Evolutionary conservation across 2,797 vertebrate species (phyloP).

Genomic region (Gallinago solitaria): DNA sequence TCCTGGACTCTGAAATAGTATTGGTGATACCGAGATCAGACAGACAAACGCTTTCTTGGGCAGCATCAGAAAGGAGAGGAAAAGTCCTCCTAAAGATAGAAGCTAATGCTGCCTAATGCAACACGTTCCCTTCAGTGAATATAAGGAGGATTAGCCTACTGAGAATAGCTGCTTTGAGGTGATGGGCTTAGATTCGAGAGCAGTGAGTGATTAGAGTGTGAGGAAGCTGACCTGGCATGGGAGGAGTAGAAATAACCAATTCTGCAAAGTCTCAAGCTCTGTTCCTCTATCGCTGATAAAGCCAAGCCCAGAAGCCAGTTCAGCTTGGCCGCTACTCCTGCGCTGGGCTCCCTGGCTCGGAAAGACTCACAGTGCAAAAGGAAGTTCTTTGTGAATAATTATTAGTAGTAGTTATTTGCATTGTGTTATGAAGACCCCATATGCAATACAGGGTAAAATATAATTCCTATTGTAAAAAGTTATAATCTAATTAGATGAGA

Average conservation of each 20-base stretch:
- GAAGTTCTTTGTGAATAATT: background rate
- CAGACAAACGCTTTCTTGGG: background rate
- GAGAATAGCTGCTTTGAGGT: background rate
- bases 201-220: background rate
- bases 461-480: background rate
- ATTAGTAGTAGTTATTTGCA: background rate
- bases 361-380: background rate
- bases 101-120: background rate
- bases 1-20: background rate
- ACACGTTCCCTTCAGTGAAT: background rate
- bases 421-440: background rate
- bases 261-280: fast-evolving
- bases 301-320: background rate
- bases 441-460: background rate
- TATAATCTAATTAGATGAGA: slow-evolving; percentile 37
- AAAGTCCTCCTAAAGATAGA: background rate
- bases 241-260: background rate
- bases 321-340: background rate
- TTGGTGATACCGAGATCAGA: fast-evolving
- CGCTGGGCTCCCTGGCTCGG: background rate
- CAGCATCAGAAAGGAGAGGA: background rate
- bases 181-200: background rate
- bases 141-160: background rate
- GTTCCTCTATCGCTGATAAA: background rate
- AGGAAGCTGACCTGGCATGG: background rate